phyloP scores from a whole-genome alignment of 2,888 invertebrate genomes.

The Diarsia brunnea region DNA sequence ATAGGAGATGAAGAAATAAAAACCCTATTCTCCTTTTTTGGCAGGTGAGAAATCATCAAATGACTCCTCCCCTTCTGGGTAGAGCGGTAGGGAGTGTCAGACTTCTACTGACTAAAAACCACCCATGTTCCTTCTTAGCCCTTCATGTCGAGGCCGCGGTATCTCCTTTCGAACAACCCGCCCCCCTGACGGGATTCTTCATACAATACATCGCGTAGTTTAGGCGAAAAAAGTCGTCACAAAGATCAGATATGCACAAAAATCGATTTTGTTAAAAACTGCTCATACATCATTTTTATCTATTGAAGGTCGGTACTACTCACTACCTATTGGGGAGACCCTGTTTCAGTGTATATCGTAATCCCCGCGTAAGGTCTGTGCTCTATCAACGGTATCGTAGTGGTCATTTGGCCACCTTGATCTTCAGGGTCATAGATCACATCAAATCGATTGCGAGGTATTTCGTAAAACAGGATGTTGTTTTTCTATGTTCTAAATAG shows the following conservation, averaged over 20 bases:
- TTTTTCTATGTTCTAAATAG: background rate
- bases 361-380: slow-evolving; percentile 11
- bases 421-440: slow-evolving; percentile 4
- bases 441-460: background rate
- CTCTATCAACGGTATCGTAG: slow-evolving; percentile 6
- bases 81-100: too few relatives aligned
- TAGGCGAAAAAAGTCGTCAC: background rate
- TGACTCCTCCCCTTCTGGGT: too few relatives aligned
- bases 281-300: background rate
- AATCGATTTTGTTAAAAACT: background rate
- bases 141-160: too few relatives aligned
- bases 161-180: too few relatives aligned
- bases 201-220: background rate
- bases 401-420: background rate
- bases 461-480: slow-evolving; percentile 9
- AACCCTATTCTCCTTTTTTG: too few relatives aligned
- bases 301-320: background rate
- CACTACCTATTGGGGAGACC: background rate
- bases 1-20: too few relatives aligned
- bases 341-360: background rate
- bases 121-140: too few relatives aligned
- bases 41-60: too few relatives aligned
- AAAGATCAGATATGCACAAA: background rate
- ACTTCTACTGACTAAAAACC: too few relatives aligned
- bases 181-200: too few relatives aligned